Conservation (phyloP, 2,113 vertebrate genomes). For the Tapirus terrestris region DNA sequence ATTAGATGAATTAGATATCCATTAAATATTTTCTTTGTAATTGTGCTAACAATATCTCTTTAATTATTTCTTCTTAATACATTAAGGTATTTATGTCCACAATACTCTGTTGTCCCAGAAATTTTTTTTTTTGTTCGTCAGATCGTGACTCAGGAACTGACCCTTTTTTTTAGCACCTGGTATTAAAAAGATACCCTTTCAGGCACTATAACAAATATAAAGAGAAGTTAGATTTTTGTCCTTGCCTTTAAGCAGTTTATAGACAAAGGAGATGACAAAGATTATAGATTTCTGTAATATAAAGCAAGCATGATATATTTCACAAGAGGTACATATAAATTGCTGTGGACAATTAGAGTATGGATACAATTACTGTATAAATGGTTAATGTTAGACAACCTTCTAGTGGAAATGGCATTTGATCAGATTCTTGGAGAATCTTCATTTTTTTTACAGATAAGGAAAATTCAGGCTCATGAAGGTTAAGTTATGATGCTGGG, state of each 20-base stretch:
- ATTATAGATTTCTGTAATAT: not conserved
- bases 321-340: not conserved
- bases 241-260: not conserved
- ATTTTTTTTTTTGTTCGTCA: not conserved
- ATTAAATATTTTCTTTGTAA: slow-evolving; percentile 14
- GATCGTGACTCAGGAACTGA: not conserved
- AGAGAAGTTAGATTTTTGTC: not conserved
- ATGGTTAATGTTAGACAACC: not conserved
- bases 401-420: not conserved
- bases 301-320: not conserved
- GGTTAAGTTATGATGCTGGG: not conserved
- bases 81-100: not conserved
- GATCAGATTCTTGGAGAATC: not conserved
- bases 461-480: not conserved
- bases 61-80: not conserved
- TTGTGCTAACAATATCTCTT: slow-evolving; percentile 1
- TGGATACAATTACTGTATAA: not conserved
- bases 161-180: not conserved
- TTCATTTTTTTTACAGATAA: not conserved
- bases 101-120: not conserved
- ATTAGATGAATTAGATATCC: not conserved
- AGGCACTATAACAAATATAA: not conserved
- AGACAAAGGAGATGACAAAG: not conserved
- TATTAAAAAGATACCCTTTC: not conserved
- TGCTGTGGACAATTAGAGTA: not conserved